Evolutionary conservation across 2,888 invertebrate genomes (phyloP), one percentile per base, ranked within the genome.

Genomic region (Gasteruption jaculator): DNA sequence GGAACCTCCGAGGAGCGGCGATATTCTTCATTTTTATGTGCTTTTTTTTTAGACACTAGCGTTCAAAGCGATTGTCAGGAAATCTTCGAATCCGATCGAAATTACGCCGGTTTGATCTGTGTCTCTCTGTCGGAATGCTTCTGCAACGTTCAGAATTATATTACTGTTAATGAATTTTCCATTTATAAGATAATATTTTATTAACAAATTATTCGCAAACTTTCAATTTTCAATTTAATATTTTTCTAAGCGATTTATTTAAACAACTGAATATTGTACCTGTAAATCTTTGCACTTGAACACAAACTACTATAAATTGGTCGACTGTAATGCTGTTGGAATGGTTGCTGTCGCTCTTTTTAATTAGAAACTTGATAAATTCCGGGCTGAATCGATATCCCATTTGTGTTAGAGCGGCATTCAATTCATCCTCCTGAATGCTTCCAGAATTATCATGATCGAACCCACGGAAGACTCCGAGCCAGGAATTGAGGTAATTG

Each of bases 11-110:
- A n/a, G n/a, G n/a, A n/a, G n/a, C n/a, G n/a, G n/a, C n/a, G n/a
- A n/a, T n/a, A n/a, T n/a, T n/a, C n/a, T n/a, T n/a, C n/a, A n/a
- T n/a, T n/a, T n/a, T n/a, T n/a, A n/a, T n/a, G n/a, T n/a, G n/a
- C n/a, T 24, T 24, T n/a, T n/a, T n/a, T n/a, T n/a, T 63, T 55
- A 79, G 52, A 79, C 69, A 39, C 84, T 82, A 66, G 85, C 85
- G 58, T 80, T 83, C 30, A 94, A 78, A 21, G 91, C 89, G 54
- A 93, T 79, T 46, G 79, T 80, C 32, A 96, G 74, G 61, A 94
- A 95, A 63, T 95, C 94, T 75, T 95, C 95, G 64, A 94, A 95
- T 18, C 76, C 82, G 61, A 94, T 84, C 2, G 83, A 83, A 38
- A 95, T 91, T 5, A 80, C 76, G 22, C 94, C 95, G 57, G 82